Percentiles rank a stretch among this genome's conserved stretches.
phyloP scores from a whole-genome alignment of 2,888 invertebrate species.

The Ichneumoninae sp. region DNA sequence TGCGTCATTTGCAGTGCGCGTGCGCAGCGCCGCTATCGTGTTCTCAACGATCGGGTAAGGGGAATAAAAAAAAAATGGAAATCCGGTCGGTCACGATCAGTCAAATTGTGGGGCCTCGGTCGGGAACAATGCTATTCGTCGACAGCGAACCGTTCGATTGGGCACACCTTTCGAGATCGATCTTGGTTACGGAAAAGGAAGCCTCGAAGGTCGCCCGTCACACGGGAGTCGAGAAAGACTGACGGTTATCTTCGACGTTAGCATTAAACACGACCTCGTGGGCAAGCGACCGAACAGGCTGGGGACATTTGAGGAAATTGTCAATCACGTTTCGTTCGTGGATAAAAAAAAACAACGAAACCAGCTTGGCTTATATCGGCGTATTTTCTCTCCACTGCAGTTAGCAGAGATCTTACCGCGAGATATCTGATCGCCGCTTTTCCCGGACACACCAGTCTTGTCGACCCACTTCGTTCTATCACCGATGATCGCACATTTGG shows the following conservation, averaged over 20 bases:
- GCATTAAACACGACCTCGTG: slow-evolving; percentile 34
- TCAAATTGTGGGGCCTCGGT: neutral
- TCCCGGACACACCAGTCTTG: slow-evolving; percentile 4
- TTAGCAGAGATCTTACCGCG: neutral
- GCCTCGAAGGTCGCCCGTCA: slow-evolving; percentile 38
- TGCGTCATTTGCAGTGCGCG: neutral
- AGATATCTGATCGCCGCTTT: slow-evolving; percentile 9
- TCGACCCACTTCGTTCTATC: neutral
- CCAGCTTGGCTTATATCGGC: neutral
- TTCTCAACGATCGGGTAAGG: too few relatives aligned
- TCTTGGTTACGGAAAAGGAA: slow-evolving; percentile 13
- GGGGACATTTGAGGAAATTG: slow-evolving; percentile 37
- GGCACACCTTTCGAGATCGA: slow-evolving; percentile 44
- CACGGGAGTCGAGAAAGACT: slow-evolving; percentile 37
- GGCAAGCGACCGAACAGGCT: slow-evolving; percentile 1
- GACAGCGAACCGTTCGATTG: neutral
- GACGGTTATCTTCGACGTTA: slow-evolving; percentile 6
- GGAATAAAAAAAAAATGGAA: neutral
- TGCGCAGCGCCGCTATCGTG: neutral
- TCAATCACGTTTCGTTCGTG: slow-evolving; percentile 28
- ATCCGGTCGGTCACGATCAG: neutral
- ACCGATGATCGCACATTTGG: slow-evolving; percentile 3
- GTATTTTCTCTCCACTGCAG: neutral
- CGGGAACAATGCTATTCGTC: neutral
- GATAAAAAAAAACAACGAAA: neutral